Evolutionary conservation across 2,888 invertebrate genomes (phyloP), one percentile per base, ranked within the genome.

Genomic region (Saturnia pavonia): DNA sequence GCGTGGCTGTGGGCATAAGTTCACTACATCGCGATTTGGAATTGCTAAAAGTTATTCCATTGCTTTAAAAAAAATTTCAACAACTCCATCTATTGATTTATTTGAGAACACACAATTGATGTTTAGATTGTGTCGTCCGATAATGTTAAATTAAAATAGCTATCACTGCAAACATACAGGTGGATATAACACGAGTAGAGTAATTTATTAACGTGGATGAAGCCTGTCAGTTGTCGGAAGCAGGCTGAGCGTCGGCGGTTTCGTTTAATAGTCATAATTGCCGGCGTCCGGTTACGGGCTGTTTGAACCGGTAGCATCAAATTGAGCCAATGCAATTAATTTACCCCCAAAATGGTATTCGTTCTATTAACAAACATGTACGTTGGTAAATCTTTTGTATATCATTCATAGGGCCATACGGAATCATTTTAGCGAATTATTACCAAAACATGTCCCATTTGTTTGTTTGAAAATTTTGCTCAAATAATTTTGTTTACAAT

Each of bases 251-350:
- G 63, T 40, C 71, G 70, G 70, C 72, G 84, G 83, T 82, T 76
- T 80, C 77, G 72, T 83, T 80, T 82, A 85, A 83, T 82, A 82
- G 79, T 80, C 80, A 85, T 85, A 85, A 86, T 85, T 83, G 81
- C 78, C 76, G 74, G 80, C 80, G 78, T 81, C 81, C 80, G 77
- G 74, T 82, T 81, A 71, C 71, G n/a, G 65, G n/a, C 77, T 72
- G 80, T 78, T 80, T 80, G 78, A 81, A 78, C 80, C 77, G 77
- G 77, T 75, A 72, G 72, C 73, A 74, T 74, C 75, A 80, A 79
- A 82, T 80, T 80, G 80, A 77, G 75, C 75, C 76, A 76, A 82
- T 80, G 79, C 81, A 84, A 84, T 85, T 82, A 81, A 84, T 83
- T 82, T 79, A 69, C 57, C 75, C 74, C 77, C 73, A 66, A 78